These are phyloP conservation scores for Otolemur garnettii DNA, from an alignment of 2,113 vertebrate genomes.

Conservation along the genomic window DNA sequence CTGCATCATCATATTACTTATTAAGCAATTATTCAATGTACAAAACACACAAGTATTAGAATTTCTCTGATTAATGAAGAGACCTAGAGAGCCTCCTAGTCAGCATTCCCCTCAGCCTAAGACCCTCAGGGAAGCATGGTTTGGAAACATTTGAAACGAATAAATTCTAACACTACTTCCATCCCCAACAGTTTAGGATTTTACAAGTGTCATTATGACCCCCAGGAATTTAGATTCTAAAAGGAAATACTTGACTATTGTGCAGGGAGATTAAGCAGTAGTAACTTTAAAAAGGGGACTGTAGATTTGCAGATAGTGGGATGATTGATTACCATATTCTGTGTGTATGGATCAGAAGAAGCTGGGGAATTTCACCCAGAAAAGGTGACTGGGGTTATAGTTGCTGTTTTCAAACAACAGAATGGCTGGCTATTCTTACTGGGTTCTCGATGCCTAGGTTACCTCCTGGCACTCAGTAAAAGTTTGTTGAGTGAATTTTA, in stretches of 20 bases:
- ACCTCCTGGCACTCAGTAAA: neutral
- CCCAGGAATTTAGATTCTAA: neutral
- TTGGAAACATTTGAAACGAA: neutral
- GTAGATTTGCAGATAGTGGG: neutral
- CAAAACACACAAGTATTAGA: neutral
- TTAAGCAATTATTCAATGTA: neutral
- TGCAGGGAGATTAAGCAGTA: neutral
- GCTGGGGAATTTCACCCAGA: neutral
- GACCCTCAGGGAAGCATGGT: neutral
- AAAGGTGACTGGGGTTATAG: neutral
- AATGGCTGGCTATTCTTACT: neutral
- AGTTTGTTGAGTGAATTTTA: neutral
- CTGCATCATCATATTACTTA: neutral
- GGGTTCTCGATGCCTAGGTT: neutral
- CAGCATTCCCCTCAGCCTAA: neutral
- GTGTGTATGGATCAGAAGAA: neutral
- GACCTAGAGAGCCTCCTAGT: neutral
- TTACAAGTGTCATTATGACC: neutral
- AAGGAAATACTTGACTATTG: neutral
- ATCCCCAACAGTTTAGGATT: neutral
- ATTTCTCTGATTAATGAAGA: neutral
- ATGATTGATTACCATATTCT: neutral
- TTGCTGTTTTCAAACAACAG: neutral
- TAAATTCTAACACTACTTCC: slow-evolving; percentile 1
- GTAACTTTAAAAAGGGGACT: neutral